A percentile compares a stretch with the other conserved stretches of the same genome.
phyloP scores from a whole-genome alignment of 2,888 invertebrate species.

The Gastracanthus pulcherrimus region DNA sequence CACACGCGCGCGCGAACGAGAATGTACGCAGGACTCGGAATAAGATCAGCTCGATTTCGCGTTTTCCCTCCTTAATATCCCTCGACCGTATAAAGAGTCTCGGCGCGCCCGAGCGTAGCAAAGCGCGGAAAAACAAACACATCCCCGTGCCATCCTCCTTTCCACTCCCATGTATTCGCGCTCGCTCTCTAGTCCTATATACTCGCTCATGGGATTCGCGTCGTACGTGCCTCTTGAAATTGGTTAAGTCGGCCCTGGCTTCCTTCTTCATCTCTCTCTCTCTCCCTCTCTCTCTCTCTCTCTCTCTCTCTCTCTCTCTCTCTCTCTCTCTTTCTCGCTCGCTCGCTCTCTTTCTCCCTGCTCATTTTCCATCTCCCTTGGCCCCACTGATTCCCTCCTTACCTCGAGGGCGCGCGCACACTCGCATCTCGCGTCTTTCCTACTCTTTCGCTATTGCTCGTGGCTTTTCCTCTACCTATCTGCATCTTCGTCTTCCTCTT shows the following conservation, averaged over 20 bases:
- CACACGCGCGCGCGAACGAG: conserved; percentile 16
- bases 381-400: conserved; percentile 55
- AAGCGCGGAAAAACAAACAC: conserved; percentile 59
- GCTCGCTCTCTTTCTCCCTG: conserved; percentile 45
- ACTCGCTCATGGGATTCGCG: conserved; percentile 59
- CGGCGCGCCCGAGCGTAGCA: conserved; percentile 52
- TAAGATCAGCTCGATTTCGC: conserved; percentile 56
- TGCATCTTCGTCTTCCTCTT: not conserved
- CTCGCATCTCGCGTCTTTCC: not conserved
- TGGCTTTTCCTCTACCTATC: not conserved
- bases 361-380: conserved; percentile 54
- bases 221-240: conserved; percentile 68
- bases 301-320: conserved; percentile 51
- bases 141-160: conserved; percentile 10
- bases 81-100: conserved; percentile 52
- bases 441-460: not conserved
- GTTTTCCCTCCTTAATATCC: conserved; percentile 54
- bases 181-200: not conserved
- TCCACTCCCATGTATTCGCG: not conserved
- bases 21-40: conserved; percentile 38
- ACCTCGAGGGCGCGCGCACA: conserved; percentile 43
- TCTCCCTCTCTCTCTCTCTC: conserved; percentile 20
- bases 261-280: conserved; percentile 41
- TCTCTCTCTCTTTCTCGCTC: not conserved
- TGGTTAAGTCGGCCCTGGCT: conserved; percentile 69